phyloP scores from a whole-genome alignment of 2,888 invertebrate species.

The Mimachlamys varia region DNA sequence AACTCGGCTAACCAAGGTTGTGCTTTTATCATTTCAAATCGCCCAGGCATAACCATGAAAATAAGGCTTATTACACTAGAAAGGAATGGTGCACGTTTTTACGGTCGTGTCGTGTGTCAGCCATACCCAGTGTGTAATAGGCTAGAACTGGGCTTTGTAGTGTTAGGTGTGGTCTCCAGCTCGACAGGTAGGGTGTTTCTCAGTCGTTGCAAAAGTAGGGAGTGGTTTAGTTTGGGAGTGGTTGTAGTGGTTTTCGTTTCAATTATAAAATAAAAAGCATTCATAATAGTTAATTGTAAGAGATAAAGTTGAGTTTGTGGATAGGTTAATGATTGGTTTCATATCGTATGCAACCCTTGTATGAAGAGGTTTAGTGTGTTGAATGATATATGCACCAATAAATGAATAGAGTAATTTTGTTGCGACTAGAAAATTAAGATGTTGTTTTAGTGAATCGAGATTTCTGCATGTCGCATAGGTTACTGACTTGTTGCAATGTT shows the following conservation, averaged over 20 bases:
- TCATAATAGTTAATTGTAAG: too few species aligned
- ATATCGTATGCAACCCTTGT: too few species aligned
- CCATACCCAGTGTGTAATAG: conserved; percentile 2
- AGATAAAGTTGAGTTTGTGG: too few species aligned
- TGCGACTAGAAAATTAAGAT: too few species aligned
- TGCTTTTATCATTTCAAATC: conserved; percentile 28
- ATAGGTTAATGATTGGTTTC: too few species aligned
- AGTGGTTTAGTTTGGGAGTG: not conserved
- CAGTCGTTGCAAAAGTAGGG: not conserved
- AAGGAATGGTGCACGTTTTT: not conserved
- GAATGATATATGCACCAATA: too few species aligned
- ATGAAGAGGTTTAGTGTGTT: too few species aligned
- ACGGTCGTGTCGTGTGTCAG: not conserved
- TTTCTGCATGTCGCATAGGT: too few species aligned
- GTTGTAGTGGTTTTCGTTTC: not conserved
- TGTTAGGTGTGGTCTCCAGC: not conserved
- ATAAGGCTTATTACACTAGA: conserved; percentile 30
- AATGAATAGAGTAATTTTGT: too few species aligned
- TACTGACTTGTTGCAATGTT: too few species aligned
- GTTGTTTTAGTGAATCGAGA: too few species aligned
- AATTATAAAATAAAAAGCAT: too few species aligned
- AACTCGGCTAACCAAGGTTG: conserved; percentile 15
- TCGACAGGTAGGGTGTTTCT: not conserved
- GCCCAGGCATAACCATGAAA: conserved; percentile 25
- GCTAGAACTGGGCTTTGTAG: not conserved